These are phyloP conservation scores for Heteromormyrus szaboi DNA, from an alignment of 2,797 vertebrate species.

Conservation along the genomic window DNA sequence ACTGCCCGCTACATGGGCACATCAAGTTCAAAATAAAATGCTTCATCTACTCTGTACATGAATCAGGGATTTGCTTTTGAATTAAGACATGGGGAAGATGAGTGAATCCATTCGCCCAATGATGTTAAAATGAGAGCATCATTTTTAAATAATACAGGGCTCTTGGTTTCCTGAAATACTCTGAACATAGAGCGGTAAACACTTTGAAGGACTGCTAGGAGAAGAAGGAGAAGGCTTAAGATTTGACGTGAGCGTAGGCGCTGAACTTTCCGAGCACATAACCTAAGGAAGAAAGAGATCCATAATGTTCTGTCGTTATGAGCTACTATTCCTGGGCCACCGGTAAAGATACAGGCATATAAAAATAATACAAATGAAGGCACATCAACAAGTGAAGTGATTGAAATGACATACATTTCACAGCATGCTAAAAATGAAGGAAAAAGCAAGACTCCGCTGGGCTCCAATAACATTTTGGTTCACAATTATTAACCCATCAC, in stretches of 20 bases:
- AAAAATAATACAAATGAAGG: background rate
- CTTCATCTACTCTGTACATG: background rate
- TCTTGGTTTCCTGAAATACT: background rate
- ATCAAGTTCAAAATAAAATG: background rate
- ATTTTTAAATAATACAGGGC: background rate
- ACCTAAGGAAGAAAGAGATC: background rate
- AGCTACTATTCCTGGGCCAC: background rate
- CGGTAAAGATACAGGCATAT: background rate
- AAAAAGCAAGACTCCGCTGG: background rate
- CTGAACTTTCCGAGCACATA: background rate
- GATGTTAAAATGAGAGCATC: background rate
- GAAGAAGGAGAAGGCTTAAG: background rate
- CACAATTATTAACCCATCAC: constrained; percentile 35
- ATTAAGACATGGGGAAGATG: background rate
- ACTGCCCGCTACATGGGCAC: background rate
- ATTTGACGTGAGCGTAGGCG: background rate
- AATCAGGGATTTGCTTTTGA: background rate
- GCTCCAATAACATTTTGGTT: constrained; percentile 31
- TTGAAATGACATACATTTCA: constrained; percentile 6
- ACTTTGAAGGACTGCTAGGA: background rate
- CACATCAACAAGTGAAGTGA: background rate
- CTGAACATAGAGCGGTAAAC: background rate
- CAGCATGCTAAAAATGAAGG: background rate
- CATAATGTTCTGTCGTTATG: background rate
- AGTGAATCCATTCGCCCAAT: background rate